Percentiles rank a stretch among this genome's conserved stretches.
Evolutionary conservation across 2,113 vertebrate genomes (phyloP).

Genomic region (Uria aalge): DNA sequence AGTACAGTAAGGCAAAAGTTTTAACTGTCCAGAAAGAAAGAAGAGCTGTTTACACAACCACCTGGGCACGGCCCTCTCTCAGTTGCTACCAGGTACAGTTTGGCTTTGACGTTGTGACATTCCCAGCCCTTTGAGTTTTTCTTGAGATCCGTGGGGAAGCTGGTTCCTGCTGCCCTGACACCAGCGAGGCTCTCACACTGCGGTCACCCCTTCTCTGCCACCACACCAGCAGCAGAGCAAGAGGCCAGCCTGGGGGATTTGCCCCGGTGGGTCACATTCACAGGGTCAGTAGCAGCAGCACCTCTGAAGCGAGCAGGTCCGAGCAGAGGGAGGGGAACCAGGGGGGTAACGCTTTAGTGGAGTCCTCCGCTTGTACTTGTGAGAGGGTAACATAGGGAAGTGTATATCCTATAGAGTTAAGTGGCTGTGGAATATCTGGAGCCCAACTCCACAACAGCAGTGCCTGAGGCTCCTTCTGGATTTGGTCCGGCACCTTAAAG

Average conservation of each 20-base stretch:
- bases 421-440: not conserved
- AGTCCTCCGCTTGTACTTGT: fast-evolving
- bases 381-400: not conserved
- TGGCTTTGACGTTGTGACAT: not conserved
- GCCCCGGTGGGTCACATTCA: not conserved
- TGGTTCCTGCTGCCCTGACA: not conserved
- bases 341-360: not conserved
- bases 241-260: not conserved
- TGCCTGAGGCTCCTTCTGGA: not conserved
- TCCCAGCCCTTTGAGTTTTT: not conserved
- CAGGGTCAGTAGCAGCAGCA: not conserved
- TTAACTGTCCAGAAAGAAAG: not conserved
- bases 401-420: not conserved
- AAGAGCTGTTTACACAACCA: not conserved
- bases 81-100: not conserved
- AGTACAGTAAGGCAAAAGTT: constrained; percentile 48
- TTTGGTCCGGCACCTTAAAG: not conserved
- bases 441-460: not conserved
- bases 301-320: not conserved
- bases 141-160: not conserved
- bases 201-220: fast-evolving
- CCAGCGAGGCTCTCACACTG: fast-evolving
- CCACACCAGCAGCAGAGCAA: not conserved
- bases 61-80: not conserved
- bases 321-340: not conserved